Conservation (phyloP, 2,888 invertebrate genomes). For the Morinoia aosen region DNA sequence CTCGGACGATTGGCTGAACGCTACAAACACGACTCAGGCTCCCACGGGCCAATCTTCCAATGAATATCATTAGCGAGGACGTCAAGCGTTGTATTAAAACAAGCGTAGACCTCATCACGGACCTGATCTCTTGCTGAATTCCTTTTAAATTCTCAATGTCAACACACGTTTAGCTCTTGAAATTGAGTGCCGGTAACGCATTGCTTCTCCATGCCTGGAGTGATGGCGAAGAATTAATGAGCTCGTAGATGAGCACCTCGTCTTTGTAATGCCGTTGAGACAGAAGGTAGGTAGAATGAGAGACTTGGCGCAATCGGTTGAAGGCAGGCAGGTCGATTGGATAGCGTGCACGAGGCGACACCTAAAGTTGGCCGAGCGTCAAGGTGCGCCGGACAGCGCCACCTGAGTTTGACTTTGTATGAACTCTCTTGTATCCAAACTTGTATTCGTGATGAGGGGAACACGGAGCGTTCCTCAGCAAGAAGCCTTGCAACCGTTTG, state of each 20-base stretch:
- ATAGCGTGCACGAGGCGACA: neutral
- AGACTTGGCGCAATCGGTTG: neutral
- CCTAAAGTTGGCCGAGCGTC: neutral
- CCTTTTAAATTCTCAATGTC: neutral
- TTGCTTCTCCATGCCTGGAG: neutral
- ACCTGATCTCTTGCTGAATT: neutral
- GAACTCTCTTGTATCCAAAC: neutral
- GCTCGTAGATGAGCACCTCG: no score
- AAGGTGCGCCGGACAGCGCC: neutral
- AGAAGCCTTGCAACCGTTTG: neutral
- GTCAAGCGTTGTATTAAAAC: conserved; percentile 33
- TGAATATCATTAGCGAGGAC: conserved; percentile 22
- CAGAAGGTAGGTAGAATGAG: neutral
- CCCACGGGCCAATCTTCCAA: neutral
- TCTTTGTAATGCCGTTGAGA: no score
- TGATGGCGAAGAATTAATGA: neutral
- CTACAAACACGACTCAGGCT: neutral
- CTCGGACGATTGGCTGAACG: neutral
- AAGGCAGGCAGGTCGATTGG: neutral
- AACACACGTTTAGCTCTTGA: neutral
- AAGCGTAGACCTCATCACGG: neutral
- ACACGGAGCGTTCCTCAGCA: neutral
- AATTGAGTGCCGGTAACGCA: neutral
- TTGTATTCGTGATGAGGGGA: neutral
- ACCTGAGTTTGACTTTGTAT: no score